A percentile compares a stretch with the other conserved stretches of the same genome.
These are phyloP conservation scores for Forbesichthys papilliferus DNA, from an alignment of 2,113 vertebrate genomes.

Conservation along the genomic window DNA sequence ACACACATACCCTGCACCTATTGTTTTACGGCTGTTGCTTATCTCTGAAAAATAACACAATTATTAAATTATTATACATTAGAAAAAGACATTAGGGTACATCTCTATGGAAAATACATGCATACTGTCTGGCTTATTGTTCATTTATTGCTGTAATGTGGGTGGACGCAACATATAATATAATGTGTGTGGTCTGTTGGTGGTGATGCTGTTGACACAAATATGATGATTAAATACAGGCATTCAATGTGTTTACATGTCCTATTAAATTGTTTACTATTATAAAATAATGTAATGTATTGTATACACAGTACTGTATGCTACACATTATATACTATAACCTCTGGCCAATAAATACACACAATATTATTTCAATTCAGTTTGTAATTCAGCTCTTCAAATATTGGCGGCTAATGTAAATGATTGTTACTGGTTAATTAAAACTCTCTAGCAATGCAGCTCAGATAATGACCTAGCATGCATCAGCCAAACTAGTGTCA, in stretches of 20 bases:
- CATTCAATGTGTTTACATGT: no score
- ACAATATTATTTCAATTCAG: no score
- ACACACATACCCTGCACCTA: background rate
- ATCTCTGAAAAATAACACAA: background rate
- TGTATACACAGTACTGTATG: background rate
- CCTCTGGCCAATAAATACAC: no score
- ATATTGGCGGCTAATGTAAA: no score
- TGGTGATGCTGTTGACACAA: constrained; percentile 21
- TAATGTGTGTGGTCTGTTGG: constrained; percentile 41
- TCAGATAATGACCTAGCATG: constrained; percentile 48
- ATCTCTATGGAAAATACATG: background rate
- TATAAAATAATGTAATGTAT: background rate
- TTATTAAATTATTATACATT: background rate
- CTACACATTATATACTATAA: background rate
- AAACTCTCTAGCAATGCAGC: background rate
- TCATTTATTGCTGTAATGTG: no score
- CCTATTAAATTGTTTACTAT: no score
- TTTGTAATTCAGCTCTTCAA: no score
- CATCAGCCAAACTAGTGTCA: no score
- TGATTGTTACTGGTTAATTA: no score
- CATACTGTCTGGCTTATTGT: no score
- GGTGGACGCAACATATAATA: constrained; percentile 1
- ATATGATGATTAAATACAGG: no score
- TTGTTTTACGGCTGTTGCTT: constrained; percentile 4
- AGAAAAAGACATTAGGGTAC: background rate